A percentile compares a stretch with the other conserved stretches of the same genome.
Conservation (phyloP, 2,888 invertebrate genomes). For the Ochropleura leucogaster region DNA sequence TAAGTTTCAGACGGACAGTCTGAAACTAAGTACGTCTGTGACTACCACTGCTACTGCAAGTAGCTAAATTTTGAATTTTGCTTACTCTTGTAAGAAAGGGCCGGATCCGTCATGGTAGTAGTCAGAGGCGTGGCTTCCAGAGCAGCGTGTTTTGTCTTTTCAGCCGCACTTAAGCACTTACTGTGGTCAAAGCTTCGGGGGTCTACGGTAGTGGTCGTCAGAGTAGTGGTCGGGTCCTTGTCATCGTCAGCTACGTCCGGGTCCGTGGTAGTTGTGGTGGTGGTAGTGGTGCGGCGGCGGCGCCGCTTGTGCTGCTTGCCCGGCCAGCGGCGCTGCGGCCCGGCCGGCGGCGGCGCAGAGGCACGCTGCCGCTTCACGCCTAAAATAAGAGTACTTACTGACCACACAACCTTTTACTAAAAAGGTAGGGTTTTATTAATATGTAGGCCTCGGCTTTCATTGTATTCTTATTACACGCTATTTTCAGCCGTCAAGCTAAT, state of each 20-base stretch:
- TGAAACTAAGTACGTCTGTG: constrained; percentile 62
- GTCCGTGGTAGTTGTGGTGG: constrained; percentile 41
- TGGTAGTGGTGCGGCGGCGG: constrained; percentile 55
- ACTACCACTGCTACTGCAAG: constrained; percentile 54
- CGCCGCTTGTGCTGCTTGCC: constrained; percentile 52
- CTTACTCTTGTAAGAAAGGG: constrained; percentile 53
- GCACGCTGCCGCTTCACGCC: constrained; percentile 57
- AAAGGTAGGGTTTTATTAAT: constrained; percentile 51
- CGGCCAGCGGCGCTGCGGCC: constrained; percentile 49
- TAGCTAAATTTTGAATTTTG: constrained; percentile 56
- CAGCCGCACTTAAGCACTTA: constrained; percentile 66
- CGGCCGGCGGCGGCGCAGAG: constrained; percentile 33
- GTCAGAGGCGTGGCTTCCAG: constrained; percentile 62
- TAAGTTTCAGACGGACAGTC: constrained; percentile 45
- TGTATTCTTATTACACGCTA: constrained; percentile 16
- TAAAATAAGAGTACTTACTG: constrained; percentile 60
- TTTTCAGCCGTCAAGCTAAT: constrained; percentile 21
- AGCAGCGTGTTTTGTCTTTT: constrained; percentile 42
- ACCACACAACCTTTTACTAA: constrained; percentile 51
- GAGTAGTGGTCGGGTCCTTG: constrained; percentile 60
- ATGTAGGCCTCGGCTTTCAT: constrained; percentile 32
- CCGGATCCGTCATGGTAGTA: constrained; percentile 59
- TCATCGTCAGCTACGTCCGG: constrained; percentile 47
- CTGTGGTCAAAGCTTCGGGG: constrained; percentile 76
- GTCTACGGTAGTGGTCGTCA: constrained; percentile 72